Evolutionary conservation across 2,888 invertebrate species (phyloP), one percentile per base, ranked within the genome.

Genomic region (Gonocerus acuteangulatus): DNA sequence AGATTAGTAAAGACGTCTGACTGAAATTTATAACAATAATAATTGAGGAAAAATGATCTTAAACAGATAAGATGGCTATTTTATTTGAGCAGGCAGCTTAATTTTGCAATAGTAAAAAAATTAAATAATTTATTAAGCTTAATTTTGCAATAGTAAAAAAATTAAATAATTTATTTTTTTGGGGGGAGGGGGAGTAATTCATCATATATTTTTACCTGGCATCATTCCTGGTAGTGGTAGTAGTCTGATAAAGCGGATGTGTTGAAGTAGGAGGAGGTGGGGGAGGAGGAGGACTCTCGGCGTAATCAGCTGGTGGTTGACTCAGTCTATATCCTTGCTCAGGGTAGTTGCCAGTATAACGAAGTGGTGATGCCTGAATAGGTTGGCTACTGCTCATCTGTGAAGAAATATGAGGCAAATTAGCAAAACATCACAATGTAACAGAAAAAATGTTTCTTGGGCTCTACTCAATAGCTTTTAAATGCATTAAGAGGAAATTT

Each of bases 251-350:
- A 42, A 87, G 75, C 0, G 87, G 87, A 75, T 88, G 83, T 9
- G 87, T 84, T 18, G 81, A 79, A 0, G 84, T 82, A 4, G 85
- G 86, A 0, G 86, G 84, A 15, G 84, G 77, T 0, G 86, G 86
- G 1, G 87, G 86, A 1, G 79, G 79, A 16, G 78, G 77, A 9
- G 72, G 71, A 62, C 75, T 76, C 32, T 76, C 74, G 9, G 70
- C 68, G 42, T 68, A 68, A 18, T 65, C 67, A 6, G 4, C 27
- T 32, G 6, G 32, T 11, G 49, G 52, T 9, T 57, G 62, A 23
- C 32, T 47, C 21, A 57, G 54, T 42, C 48, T 22, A 57, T 39
- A 58, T 11, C 60, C 62, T 71, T 72, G 18, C 71, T 69, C 39
- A 71, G 82, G 1, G 76, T 74, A 60, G 1, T 45, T 60, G 1